Evolutionary conservation across 2,797 vertebrate species (phyloP).

Genomic region (Crocidura indochinensis): DNA sequence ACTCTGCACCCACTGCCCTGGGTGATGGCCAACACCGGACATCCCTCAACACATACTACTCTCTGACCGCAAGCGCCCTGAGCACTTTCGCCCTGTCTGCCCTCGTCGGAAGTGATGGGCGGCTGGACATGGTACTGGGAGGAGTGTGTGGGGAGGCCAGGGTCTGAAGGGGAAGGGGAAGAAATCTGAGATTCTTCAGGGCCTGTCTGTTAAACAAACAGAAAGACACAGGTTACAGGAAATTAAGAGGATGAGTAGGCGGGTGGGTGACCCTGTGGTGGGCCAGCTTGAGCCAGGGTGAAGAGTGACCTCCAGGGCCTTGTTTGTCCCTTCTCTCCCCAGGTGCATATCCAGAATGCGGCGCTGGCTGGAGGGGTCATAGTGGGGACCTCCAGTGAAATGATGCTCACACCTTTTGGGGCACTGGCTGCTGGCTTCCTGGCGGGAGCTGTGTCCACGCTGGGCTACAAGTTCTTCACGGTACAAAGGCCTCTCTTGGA

Average conservation of each 20-base stretch:
- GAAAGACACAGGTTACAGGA: too few relatives aligned
- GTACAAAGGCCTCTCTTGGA: constrained; percentile 43
- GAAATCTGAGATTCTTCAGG: not conserved
- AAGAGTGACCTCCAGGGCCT: not conserved
- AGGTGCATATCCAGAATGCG: constrained; percentile 97
- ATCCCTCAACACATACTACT: constrained; percentile 95
- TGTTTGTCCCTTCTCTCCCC: rapidly evolving
- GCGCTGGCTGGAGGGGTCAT: constrained; percentile 93
- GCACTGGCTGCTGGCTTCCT: constrained; percentile 95
- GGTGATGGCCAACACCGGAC: constrained; percentile 94
- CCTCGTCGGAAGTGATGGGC: constrained; percentile 90
- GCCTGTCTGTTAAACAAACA: too few relatives aligned
- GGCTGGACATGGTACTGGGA: constrained; percentile 92
- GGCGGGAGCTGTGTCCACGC: constrained; percentile 93
- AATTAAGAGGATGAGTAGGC: too few relatives aligned
- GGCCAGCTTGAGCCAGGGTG: not conserved
- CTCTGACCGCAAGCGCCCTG: constrained; percentile 94
- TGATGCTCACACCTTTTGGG: constrained; percentile 96
- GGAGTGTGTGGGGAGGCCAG: not conserved
- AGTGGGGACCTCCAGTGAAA: constrained; percentile 95
- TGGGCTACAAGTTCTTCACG: constrained; percentile 93
- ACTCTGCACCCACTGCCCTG: constrained; percentile 90
- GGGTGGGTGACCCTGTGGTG: not conserved
- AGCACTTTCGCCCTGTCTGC: constrained; percentile 92
- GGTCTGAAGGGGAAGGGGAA: not conserved